These are phyloP conservation scores for Pseudomugil tenellus DNA, from an alignment of 2,797 vertebrate genomes.

Conservation along the genomic window DNA sequence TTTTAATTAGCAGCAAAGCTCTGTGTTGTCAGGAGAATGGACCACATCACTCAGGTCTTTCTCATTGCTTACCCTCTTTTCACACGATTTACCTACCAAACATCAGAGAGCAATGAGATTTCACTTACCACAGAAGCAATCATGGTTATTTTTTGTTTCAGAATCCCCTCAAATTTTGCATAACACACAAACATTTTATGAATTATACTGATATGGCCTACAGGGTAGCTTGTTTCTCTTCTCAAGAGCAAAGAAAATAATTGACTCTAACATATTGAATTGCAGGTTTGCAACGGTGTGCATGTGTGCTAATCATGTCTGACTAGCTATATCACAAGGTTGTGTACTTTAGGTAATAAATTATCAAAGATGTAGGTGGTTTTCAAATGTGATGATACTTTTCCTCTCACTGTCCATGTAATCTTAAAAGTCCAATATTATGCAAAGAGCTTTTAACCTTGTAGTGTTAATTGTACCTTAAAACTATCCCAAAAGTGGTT, in stretches of 20 bases:
- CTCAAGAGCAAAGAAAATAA: background rate
- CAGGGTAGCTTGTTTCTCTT: constrained; percentile 1
- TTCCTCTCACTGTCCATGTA: constrained; percentile 2
- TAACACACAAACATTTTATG: constrained; percentile 30
- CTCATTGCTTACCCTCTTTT: constrained; percentile 62
- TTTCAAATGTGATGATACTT: constrained; percentile 26
- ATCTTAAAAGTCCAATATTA: constrained; percentile 11
- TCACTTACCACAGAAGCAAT: constrained; percentile 62
- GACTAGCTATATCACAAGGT: constrained; percentile 15
- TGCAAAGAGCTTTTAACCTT: too few relatives aligned
- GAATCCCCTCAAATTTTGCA: constrained; percentile 54
- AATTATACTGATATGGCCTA: constrained; percentile 4
- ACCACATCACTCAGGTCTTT: constrained; percentile 64
- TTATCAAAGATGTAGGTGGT: background rate
- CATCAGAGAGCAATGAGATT: constrained; percentile 52
- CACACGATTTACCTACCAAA: constrained; percentile 76
- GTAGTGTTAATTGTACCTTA: too few relatives aligned
- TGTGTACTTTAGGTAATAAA: constrained; percentile 9
- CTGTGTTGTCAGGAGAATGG: constrained; percentile 68
- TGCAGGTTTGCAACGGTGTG: background rate
- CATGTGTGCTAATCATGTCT: background rate
- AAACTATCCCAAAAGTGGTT: too few relatives aligned
- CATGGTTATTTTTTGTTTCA: constrained; percentile 64
- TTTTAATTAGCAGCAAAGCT: constrained; percentile 84
- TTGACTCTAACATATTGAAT: background rate